These are phyloP conservation scores for Lepidurus packardi DNA, from an alignment of 1,140 invertebrate species.

Conservation along the genomic window DNA sequence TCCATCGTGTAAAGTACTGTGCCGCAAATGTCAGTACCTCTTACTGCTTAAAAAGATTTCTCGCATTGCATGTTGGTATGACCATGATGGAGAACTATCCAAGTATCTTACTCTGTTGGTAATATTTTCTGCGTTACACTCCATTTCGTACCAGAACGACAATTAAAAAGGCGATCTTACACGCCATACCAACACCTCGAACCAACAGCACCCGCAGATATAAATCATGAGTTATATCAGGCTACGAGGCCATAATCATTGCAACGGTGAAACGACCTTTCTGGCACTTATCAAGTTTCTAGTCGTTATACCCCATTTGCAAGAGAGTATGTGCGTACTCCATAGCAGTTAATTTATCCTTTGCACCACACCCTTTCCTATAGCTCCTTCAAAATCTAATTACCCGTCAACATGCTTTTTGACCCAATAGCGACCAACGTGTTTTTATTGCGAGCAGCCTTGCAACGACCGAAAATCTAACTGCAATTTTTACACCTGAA, in stretches of 20 bases:
- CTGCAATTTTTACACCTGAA: too few species aligned
- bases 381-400: not conserved
- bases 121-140: not conserved
- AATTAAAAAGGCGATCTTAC: conserved; percentile 5
- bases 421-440: too few species aligned
- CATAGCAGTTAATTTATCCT: not conserved
- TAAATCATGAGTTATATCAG: not conserved
- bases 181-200: conserved; percentile 5
- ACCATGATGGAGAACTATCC: not conserved
- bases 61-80: not conserved
- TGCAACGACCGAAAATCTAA: too few species aligned
- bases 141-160: not conserved
- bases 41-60: not conserved
- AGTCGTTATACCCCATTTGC: conserved; percentile 8
- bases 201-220: not conserved
- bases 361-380: not conserved
- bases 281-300: conserved; percentile 19
- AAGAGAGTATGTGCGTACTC: not conserved
- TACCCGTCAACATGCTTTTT: too few species aligned
- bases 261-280: conserved; percentile 3
- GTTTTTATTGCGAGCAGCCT: too few species aligned
- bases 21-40: not conserved
- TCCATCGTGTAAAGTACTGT: not conserved
- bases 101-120: not conserved
- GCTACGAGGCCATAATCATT: conserved; percentile 9